These are phyloP conservation scores for Morpho deidamia DNA, from an alignment of 2,888 invertebrate genomes.

Conservation along the genomic window DNA sequence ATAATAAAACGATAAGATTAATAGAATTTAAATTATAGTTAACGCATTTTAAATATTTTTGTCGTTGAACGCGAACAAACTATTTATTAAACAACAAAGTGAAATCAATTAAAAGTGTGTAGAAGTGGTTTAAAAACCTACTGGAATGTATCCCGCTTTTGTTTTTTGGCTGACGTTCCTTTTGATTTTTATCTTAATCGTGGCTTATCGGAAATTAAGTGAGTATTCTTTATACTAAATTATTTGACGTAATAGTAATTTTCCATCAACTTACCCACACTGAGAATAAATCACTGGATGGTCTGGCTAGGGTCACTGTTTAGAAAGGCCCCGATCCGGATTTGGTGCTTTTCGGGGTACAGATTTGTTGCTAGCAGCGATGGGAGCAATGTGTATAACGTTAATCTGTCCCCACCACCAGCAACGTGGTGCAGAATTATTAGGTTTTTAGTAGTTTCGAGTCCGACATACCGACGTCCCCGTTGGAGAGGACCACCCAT, in stretches of 20 bases:
- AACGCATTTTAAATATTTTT: not conserved
- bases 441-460: too few species aligned
- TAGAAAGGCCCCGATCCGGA: not conserved
- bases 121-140: not conserved
- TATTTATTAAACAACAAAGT: not conserved
- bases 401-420: too few species aligned
- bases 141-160: constrained; percentile 30
- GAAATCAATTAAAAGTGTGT: not conserved
- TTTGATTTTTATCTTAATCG: constrained; percentile 28
- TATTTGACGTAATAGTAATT: not conserved
- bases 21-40: not conserved
- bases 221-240: constrained; percentile 24
- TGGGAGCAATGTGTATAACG: too few species aligned
- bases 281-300: too few species aligned
- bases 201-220: constrained; percentile 31
- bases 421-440: too few species aligned
- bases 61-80: not conserved
- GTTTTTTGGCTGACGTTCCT: constrained; percentile 36
- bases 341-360: too few species aligned
- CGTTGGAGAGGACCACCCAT: too few species aligned
- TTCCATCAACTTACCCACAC: not conserved
- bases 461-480: too few species aligned
- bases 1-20: constrained; percentile 15
- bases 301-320: too few species aligned
- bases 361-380: too few species aligned